These are phyloP conservation scores for Sebastes steindachneri DNA, from an alignment of 2,797 vertebrate species.

Conservation along the genomic window DNA sequence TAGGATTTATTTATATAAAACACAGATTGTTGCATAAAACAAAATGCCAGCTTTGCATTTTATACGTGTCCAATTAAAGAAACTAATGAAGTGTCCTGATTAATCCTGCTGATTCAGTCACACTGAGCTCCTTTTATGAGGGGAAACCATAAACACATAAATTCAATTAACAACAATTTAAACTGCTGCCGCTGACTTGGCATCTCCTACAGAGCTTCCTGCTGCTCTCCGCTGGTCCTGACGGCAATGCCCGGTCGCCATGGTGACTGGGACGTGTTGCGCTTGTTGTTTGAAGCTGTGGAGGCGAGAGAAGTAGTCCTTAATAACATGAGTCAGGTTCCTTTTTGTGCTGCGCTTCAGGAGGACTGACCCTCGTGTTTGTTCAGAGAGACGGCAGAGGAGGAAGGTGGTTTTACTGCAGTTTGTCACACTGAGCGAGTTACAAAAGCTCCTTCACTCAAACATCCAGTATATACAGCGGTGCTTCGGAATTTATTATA, in stretches of 20 bases:
- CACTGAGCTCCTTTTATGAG: background rate
- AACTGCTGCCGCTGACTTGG: slow-evolving; percentile 3
- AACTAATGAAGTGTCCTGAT: slow-evolving; percentile 27
- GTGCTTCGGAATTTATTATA: background rate
- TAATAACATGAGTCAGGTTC: slow-evolving; percentile 52
- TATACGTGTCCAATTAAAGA: slow-evolving; percentile 18
- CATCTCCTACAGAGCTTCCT: slow-evolving; percentile 14
- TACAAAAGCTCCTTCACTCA: slow-evolving; percentile 21
- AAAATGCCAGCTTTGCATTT: slow-evolving; percentile 35
- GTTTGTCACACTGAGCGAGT: slow-evolving; percentile 10
- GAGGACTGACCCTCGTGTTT: slow-evolving; percentile 23
- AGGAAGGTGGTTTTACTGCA: background rate
- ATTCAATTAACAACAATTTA: background rate
- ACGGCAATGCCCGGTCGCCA: slow-evolving; percentile 65
- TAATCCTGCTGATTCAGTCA: slow-evolving; percentile 11
- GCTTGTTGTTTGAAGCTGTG: slow-evolving; percentile 39
- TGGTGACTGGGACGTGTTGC: slow-evolving; percentile 59
- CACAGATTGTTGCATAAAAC: slow-evolving; percentile 16
- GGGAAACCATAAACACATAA: background rate
- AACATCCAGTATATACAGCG: background rate
- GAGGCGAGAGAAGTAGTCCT: slow-evolving; percentile 53
- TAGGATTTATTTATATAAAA: slow-evolving; percentile 18
- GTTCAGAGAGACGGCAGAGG: slow-evolving; percentile 24
- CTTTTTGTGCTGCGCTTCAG: slow-evolving; percentile 14
- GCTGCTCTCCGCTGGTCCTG: slow-evolving; percentile 27